A percentile compares a stretch with the other conserved stretches of the same genome.
These are phyloP conservation scores for Podarcis siculus DNA, from an alignment of 2,797 vertebrate genomes.

Conservation along the genomic window DNA sequence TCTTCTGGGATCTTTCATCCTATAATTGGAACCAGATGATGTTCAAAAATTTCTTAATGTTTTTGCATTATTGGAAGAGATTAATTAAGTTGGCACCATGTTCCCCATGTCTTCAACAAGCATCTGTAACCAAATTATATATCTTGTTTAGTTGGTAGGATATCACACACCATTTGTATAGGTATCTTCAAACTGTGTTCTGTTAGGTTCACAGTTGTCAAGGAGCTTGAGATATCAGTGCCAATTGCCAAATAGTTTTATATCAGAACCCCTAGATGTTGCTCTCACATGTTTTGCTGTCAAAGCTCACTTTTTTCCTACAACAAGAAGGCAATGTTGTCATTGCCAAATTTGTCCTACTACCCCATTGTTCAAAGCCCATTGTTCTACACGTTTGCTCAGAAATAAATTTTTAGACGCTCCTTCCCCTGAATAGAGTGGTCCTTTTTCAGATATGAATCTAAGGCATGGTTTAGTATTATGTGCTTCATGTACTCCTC, in stretches of 20 bases:
- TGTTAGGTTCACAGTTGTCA: background rate
- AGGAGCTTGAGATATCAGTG: background rate
- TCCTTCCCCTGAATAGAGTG: background rate
- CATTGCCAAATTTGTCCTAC: background rate
- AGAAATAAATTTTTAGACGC: background rate
- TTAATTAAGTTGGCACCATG: background rate
- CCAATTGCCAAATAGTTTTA: background rate
- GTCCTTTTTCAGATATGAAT: background rate
- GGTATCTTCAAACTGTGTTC: background rate
- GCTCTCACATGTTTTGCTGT: background rate
- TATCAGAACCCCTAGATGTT: background rate
- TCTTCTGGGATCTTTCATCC: background rate
- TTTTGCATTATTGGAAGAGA: background rate
- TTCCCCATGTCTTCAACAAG: background rate
- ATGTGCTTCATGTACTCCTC: background rate
- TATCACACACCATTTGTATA: background rate
- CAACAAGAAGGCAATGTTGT: background rate
- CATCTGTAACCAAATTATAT: background rate
- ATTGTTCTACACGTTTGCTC: background rate
- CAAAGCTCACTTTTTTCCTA: background rate
- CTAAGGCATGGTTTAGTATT: background rate
- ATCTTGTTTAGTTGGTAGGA: background rate
- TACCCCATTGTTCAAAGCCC: background rate
- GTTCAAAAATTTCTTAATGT: background rate
- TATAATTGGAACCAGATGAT: background rate